phyloP scores from a whole-genome alignment of 2,797 vertebrate species.

The Microctenopoma steveboyesi region DNA sequence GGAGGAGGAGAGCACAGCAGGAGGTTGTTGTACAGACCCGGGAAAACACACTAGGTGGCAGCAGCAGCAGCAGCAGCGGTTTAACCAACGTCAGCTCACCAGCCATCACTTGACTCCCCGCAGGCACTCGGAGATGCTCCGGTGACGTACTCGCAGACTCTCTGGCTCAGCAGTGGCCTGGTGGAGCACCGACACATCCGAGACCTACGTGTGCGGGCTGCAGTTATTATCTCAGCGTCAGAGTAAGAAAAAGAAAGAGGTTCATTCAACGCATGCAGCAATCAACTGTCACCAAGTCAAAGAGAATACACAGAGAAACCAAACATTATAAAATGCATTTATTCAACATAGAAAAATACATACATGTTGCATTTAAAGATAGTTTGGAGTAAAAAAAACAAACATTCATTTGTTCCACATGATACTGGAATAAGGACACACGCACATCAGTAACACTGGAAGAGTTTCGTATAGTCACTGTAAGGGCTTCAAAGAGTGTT shows the following conservation, averaged over 20 bases:
- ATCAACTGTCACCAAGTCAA: too few species aligned
- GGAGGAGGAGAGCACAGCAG: conserved; percentile 41
- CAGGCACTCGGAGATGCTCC: conserved; percentile 40
- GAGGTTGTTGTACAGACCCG: conserved; percentile 39
- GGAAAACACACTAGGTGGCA: conserved; percentile 44
- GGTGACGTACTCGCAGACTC: conserved; percentile 25
- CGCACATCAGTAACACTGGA: conserved; percentile 12
- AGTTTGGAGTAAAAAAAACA: conserved; percentile 13
- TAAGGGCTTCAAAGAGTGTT: neutral
- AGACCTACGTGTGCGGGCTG: conserved; percentile 19
- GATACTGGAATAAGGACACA: conserved; percentile 8
- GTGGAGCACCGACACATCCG: neutral
- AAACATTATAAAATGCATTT: conserved; percentile 31
- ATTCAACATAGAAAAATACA: conserved; percentile 58
- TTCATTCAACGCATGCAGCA: too few species aligned
- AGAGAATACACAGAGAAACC: too few species aligned
- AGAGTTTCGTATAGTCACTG: neutral
- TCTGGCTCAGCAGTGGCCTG: conserved; percentile 13
- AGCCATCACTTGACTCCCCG: conserved; percentile 39
- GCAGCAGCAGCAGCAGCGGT: neutral
- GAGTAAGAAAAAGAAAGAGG: too few species aligned
- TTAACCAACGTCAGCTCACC: conserved; percentile 4
- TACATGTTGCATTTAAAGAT: conserved; percentile 56
- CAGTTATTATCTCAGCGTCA: neutral
- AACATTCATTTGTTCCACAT: conserved; percentile 22